Conservation (phyloP, 2,113 vertebrate species). For the Chloropsis cyanopogon region DNA sequence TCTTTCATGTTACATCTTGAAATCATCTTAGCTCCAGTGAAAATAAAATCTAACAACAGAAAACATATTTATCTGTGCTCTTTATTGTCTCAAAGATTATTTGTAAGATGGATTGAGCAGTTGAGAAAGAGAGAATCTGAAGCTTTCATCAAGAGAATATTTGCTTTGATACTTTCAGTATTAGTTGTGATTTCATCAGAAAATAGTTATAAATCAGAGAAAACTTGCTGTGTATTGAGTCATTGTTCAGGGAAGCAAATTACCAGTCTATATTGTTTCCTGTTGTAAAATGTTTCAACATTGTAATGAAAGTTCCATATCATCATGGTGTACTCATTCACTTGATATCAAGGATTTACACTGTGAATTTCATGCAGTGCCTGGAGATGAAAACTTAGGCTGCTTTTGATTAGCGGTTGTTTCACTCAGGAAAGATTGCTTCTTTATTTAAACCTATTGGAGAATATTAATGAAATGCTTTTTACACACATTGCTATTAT, state of each 20-base stretch:
- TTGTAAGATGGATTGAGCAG: not conserved
- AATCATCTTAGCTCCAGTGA: not conserved
- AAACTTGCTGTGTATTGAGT: conserved; percentile 16
- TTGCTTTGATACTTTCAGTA: not conserved
- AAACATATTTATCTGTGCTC: not conserved
- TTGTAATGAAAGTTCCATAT: conserved; percentile 48
- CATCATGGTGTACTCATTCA: not conserved
- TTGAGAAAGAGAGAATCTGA: not conserved
- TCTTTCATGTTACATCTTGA: not conserved
- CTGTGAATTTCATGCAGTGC: not conserved
- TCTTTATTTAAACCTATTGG: not conserved
- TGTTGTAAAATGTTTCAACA: conserved; percentile 11
- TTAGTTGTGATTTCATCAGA: not conserved
- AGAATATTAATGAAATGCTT: not conserved
- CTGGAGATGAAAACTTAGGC: not conserved
- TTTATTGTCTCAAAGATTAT: not conserved
- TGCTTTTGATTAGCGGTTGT: conserved; percentile 13
- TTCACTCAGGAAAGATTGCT: not conserved
- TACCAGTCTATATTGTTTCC: not conserved
- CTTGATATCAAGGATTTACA: conserved; percentile 2
- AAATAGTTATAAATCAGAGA: not conserved
- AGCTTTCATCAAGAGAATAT: not conserved
- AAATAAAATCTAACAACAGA: not conserved
- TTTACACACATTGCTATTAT: not conserved
- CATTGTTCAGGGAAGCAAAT: not conserved